Base-by-base conservation (phyloP, 2,888 invertebrate genomes). In the Ptychoptera contaminata region DNA sequence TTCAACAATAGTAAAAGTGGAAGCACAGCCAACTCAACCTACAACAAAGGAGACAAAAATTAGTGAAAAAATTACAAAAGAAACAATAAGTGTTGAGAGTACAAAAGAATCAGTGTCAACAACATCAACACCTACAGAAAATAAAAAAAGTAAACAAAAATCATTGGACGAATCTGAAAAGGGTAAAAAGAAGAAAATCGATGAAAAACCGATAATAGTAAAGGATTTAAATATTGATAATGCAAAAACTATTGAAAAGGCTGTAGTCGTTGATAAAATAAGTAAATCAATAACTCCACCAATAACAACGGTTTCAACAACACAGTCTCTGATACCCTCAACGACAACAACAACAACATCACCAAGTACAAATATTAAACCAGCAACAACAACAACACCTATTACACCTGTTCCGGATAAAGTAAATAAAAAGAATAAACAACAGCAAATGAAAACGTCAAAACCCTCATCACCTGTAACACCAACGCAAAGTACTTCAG, bases 331-430 rank as follows among this genome's bases (percentile, higher is more conserved):
- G 7, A 7, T 5, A 23, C 3, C 10, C 11, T n/a, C 16, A 40
- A 10, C n/a, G 14, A 8, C 31, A 16, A 30, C 46, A 23, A 37
- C 37, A 12, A 45, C 42, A 14, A n/a, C 36, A 11, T 37, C n/a
- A 39, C 43, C 37, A 42, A 42, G 16, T 14, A 35, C 44, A n/a
- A 38, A 41, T 30, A 38, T 29, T 15, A 36, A 34, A 39, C 10
- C n/a, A 8, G 32, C 39, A 49, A 38, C 36, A 16, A n/a, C 37
- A 7, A n/a, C 38, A 29, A 41, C 35, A 37, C 12, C 37, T 5
- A 23, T 23, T 23, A 23, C 23, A 23, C 3, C 23, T 23, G 23
- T 23, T 5, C 23, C 3, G 23, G 23, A 23, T 23, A 23, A 23
- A 23, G 23, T 23, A 23, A 23, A 23, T 23, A 23, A 23, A 23